Percentiles rank a stretch among this genome's conserved stretches.
These are phyloP conservation scores for Caenorhabditis sp. DNA, from an alignment of 2,888 invertebrate genomes.

Conservation along the genomic window DNA sequence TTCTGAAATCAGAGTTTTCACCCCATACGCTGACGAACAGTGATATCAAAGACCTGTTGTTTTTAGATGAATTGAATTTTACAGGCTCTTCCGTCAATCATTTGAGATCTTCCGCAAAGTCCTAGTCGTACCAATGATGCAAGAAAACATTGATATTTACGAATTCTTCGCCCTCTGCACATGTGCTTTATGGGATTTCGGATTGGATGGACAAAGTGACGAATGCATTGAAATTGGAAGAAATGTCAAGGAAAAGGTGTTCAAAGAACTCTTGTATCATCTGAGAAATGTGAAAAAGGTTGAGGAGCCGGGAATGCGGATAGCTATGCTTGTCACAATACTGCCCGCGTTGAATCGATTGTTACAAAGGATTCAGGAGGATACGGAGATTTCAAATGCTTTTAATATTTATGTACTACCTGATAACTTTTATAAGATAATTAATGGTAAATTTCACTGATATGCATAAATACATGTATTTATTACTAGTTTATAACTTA, in stretches of 20 bases:
- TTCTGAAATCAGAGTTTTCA: no score
- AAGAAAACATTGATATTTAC: constrained; percentile 25
- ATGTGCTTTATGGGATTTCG: constrained; percentile 33
- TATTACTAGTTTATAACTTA: no score
- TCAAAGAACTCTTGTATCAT: constrained; percentile 23
- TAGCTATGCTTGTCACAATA: constrained; percentile 13
- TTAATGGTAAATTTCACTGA: constrained; percentile 29
- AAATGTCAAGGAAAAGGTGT: constrained; percentile 16
- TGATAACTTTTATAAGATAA: constrained; percentile 26
- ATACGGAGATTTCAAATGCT: constrained; percentile 18
- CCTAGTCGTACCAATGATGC: constrained; percentile 22
- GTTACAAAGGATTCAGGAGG: constrained; percentile 29
- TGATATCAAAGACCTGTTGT: not conserved
- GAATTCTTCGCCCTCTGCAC: constrained; percentile 30
- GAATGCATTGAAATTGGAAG: constrained; percentile 20
- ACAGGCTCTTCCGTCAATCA: constrained; percentile 25
- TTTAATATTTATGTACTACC: constrained; percentile 28
- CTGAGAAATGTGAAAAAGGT: constrained; percentile 8
- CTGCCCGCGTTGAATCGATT: constrained; percentile 21
- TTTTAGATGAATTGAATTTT: constrained; percentile 10
- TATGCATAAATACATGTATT: no score
- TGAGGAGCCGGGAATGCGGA: constrained; percentile 28
- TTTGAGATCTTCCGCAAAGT: constrained; percentile 21
- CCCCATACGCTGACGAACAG: no score
- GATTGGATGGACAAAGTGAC: constrained; percentile 22